These are phyloP conservation scores for Zaprionus tsacasi DNA, from an alignment of 1,140 invertebrate genomes.

Conservation along the genomic window DNA sequence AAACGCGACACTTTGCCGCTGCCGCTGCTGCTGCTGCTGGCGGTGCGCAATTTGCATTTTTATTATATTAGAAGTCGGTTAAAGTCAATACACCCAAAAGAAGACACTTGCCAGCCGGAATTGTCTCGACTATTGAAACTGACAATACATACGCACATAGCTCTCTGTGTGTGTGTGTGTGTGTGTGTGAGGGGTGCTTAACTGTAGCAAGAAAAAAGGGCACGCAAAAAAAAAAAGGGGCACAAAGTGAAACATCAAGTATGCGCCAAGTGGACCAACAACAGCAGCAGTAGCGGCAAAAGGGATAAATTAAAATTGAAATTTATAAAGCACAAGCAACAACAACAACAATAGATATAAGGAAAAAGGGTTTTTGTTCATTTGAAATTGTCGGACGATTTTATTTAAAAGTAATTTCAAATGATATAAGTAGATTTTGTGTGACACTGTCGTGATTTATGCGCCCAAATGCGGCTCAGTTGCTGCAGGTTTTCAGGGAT, in stretches of 20 bases:
- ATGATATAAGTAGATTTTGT: slow-evolving; percentile 45
- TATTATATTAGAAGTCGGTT: slow-evolving; percentile 73
- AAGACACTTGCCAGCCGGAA: slow-evolving; percentile 35
- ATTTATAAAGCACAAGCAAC: slow-evolving; percentile 36
- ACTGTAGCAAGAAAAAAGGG: slow-evolving; percentile 11
- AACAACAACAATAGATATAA: slow-evolving; percentile 6
- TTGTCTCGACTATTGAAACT: slow-evolving; percentile 47
- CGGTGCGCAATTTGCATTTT: slow-evolving; percentile 69
- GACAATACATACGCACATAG: slow-evolving; percentile 23
- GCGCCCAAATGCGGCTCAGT: slow-evolving; percentile 5
- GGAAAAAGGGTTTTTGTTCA: slow-evolving; percentile 20
- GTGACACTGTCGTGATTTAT: slow-evolving; percentile 47
- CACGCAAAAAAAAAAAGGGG: slow-evolving; percentile 25
- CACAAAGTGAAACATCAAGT: slow-evolving; percentile 57
- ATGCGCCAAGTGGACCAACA: slow-evolving; percentile 47
- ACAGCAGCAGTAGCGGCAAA: slow-evolving; percentile 4
- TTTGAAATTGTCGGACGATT: slow-evolving; percentile 25
- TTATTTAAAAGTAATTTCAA: slow-evolving; percentile 49
- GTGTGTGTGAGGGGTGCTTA: slow-evolving; percentile 10
- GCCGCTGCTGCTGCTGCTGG: slow-evolving; percentile 13
- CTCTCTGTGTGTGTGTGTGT: neutral
- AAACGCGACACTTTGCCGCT: slow-evolving; percentile 28
- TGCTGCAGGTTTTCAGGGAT: slow-evolving; percentile 1
- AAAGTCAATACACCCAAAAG: slow-evolving; percentile 67
- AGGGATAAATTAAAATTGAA: slow-evolving; percentile 64